These are phyloP conservation scores for Toxotes lorentzi DNA, from an alignment of 2,797 vertebrate genomes.

Conservation along the genomic window DNA sequence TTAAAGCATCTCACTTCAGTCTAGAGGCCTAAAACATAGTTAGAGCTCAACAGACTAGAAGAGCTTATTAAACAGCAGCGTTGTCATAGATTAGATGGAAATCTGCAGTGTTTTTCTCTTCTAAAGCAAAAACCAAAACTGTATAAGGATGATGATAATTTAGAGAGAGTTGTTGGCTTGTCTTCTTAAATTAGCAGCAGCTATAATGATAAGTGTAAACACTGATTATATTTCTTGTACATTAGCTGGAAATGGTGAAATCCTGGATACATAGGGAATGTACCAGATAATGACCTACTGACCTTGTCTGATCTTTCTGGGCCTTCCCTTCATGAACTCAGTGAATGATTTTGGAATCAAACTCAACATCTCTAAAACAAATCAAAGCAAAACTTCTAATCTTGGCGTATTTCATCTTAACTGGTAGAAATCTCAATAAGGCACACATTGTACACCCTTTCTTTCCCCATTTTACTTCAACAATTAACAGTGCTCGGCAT, in stretches of 20 bases:
- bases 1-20: background rate
- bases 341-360: slow-evolving; percentile 22
- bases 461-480: slow-evolving; percentile 3
- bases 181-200: slow-evolving; percentile 21
- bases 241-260: slow-evolving; percentile 19
- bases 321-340: slow-evolving; percentile 19
- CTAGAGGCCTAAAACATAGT: background rate
- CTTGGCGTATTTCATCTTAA: slow-evolving; percentile 58
- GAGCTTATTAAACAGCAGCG: background rate
- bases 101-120: background rate
- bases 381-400: slow-evolving; percentile 32
- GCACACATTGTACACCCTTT: slow-evolving; percentile 67
- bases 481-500: slow-evolving; percentile 31
- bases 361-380: slow-evolving; percentile 34
- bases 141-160: background rate
- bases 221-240: slow-evolving; percentile 29
- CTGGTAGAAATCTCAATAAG: slow-evolving; percentile 77
- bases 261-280: background rate
- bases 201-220: slow-evolving; percentile 52
- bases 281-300: background rate
- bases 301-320: background rate
- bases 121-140: background rate
- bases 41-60: background rate
- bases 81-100: background rate
- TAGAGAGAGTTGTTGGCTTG: slow-evolving; percentile 8